Base-by-base conservation (phyloP, 2,113 vertebrate genomes). In the Lagenorhynchus albirostris region DNA sequence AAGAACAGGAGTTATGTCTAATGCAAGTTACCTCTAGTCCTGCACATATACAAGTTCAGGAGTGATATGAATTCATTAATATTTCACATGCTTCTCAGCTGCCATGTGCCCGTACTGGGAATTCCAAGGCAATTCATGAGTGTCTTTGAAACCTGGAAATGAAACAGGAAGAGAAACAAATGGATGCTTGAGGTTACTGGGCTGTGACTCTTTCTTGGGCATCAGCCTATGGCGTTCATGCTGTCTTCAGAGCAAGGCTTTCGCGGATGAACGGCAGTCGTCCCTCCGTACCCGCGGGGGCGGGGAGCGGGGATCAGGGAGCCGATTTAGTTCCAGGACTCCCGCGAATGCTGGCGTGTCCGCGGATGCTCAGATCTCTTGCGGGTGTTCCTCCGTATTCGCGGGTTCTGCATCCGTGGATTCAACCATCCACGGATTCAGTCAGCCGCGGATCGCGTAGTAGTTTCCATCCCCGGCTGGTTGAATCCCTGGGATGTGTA, bases 11-110 rank as follows among this genome's bases (percentile, higher is more conserved):
- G n/a, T 60, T 6, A 0, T 3, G 21, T 29, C 44, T 55, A 11
- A 31, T 1, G 62, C 8, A 5, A 7, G 29, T 7, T 20, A 8
- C 29, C 29, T 68, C 29, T 29, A 5, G 62, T 38, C 62, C n/a
- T 2, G 12, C 15, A 21, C 36, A 1, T 0, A 4, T 8, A 5
- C 15, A 2, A 36, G 63, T n/a, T 10, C 21, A 10, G 36, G 62
- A 12, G 7, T 15, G 1, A 20, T 1, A 11, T 0, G 23, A 21
- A 5, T 1, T 6, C 20, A 1, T n/a, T n/a, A 4, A 14, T 8
- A 6, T 23, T 6, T 17, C 41, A 4, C 1, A 3, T 6, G 53
- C 12, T 26, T 5, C 31, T 8, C 21, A 1, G 29, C 21, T 8
- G 13, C 50, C 20, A 0, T 1, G 0, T 0, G 31, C 36, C 2